These are phyloP conservation scores for Labeo catla DNA, from an alignment of 2,113 vertebrate species.

Conservation along the genomic window DNA sequence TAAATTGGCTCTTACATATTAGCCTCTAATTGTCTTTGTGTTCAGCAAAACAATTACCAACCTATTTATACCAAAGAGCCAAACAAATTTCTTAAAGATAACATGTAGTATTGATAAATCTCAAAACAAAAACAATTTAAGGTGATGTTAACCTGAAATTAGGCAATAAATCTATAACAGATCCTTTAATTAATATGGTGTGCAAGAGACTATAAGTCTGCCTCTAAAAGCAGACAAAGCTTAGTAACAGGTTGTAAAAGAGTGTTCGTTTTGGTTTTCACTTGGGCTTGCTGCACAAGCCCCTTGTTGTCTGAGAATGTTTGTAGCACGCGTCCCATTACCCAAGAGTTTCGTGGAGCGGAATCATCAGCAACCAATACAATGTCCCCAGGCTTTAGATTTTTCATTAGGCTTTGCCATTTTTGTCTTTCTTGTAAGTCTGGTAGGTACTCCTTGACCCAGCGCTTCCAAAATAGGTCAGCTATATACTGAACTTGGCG, in stretches of 20 bases:
- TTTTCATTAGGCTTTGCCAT: too few relatives aligned
- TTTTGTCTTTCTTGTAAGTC: too few relatives aligned
- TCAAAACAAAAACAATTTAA: not conserved
- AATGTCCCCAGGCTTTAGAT: not conserved
- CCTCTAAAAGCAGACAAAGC: not conserved
- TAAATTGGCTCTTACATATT: not conserved
- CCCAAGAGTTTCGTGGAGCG: not conserved
- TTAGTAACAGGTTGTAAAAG: not conserved
- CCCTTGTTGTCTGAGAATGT: not conserved
- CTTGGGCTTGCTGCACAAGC: not conserved
- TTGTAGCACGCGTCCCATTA: not conserved
- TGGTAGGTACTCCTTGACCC: too few relatives aligned
- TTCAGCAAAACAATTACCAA: not conserved
- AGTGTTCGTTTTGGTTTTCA: not conserved
- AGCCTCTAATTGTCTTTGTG: constrained; percentile 1
- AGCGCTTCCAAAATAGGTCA: too few relatives aligned
- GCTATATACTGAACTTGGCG: too few relatives aligned
- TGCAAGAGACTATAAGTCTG: not conserved
- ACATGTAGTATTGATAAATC: not conserved
- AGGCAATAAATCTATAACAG: not conserved
- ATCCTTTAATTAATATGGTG: not conserved
- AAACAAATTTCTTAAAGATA: not conserved
- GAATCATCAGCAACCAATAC: not conserved
- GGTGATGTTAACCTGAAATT: not conserved
- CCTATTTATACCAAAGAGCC: not conserved